phyloP scores from a whole-genome alignment of 2,888 invertebrate species.

The Elmis aenea region DNA sequence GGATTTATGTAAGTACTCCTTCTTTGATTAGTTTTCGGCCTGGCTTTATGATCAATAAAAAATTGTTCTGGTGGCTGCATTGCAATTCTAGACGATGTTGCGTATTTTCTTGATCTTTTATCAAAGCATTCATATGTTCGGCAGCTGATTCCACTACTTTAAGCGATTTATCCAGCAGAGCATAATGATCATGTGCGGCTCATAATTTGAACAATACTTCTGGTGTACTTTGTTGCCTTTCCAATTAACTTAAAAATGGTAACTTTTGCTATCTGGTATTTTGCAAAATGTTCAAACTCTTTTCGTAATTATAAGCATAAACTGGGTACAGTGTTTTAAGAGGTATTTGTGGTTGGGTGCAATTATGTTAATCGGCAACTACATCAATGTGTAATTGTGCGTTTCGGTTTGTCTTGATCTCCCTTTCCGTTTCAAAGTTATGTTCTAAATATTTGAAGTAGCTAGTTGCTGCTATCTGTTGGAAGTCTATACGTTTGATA shows the following conservation, averaged over 20 bases:
- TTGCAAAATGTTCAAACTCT: slow-evolving; percentile 57
- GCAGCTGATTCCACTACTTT: slow-evolving; percentile 64
- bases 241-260: slow-evolving; percentile 54
- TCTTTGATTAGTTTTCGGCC: slow-evolving; percentile 66
- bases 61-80: slow-evolving; percentile 55
- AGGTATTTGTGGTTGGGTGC: too few species aligned
- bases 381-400: too few species aligned
- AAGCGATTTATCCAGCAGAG: slow-evolving; percentile 54
- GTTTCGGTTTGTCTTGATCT: too few species aligned
- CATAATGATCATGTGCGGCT: slow-evolving; percentile 57
- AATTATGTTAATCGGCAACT: too few species aligned
- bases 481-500: too few species aligned
- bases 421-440: too few species aligned
- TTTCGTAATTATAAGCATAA: slow-evolving; percentile 70
- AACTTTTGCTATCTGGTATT: slow-evolving; percentile 50
- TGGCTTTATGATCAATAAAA: slow-evolving; percentile 62
- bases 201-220: slow-evolving; percentile 67
- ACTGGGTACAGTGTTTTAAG: slow-evolving; percentile 75
- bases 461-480: too few species aligned
- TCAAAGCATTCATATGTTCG: slow-evolving; percentile 65
- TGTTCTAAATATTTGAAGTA: too few species aligned
- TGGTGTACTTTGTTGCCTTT: slow-evolving; percentile 61
- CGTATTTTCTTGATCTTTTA: slow-evolving; percentile 68
- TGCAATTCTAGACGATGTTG: slow-evolving; percentile 64
- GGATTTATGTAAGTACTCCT: slow-evolving; percentile 57